These are phyloP conservation scores for Cryptoblepharus egeriae DNA, from an alignment of 2,797 vertebrate species.

Conservation along the genomic window DNA sequence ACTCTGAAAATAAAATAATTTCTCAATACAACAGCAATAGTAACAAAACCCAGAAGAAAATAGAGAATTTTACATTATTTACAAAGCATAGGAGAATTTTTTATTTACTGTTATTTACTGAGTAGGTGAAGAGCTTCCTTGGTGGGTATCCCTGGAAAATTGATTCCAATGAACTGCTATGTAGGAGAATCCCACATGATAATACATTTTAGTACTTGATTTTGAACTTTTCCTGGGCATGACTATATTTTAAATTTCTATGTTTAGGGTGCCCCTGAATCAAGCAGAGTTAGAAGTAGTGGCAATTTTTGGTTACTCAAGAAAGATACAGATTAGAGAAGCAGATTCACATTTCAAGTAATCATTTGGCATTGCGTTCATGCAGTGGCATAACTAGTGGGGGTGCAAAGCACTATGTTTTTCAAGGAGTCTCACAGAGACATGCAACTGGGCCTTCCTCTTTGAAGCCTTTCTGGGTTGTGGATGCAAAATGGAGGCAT, in stretches of 20 bases:
- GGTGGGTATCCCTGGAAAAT: background rate
- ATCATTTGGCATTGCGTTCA: slow-evolving; percentile 75
- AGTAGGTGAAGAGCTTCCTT: background rate
- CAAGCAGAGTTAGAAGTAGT: slow-evolving; percentile 5
- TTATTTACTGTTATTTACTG: background rate
- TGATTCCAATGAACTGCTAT: background rate
- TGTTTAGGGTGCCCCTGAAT: too few species aligned
- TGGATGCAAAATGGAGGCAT: too few species aligned
- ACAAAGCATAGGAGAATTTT: background rate
- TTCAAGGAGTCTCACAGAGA: too few species aligned
- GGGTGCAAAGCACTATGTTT: too few species aligned
- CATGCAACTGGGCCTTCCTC: too few species aligned
- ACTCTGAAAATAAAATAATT: too few species aligned
- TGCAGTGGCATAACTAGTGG: too few species aligned
- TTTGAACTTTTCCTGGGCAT: background rate
- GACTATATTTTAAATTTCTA: background rate
- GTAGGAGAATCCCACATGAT: background rate
- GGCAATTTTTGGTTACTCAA: slow-evolving; percentile 56
- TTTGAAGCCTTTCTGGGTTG: too few species aligned
- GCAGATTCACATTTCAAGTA: slow-evolving; percentile 75
- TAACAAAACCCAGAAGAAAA: too few species aligned
- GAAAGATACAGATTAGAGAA: slow-evolving; percentile 64
- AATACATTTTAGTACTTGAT: background rate
- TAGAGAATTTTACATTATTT: too few species aligned
- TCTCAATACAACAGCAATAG: too few species aligned